phyloP scores from a whole-genome alignment of 2,113 vertebrate genomes.

The Menidia beryllina region DNA sequence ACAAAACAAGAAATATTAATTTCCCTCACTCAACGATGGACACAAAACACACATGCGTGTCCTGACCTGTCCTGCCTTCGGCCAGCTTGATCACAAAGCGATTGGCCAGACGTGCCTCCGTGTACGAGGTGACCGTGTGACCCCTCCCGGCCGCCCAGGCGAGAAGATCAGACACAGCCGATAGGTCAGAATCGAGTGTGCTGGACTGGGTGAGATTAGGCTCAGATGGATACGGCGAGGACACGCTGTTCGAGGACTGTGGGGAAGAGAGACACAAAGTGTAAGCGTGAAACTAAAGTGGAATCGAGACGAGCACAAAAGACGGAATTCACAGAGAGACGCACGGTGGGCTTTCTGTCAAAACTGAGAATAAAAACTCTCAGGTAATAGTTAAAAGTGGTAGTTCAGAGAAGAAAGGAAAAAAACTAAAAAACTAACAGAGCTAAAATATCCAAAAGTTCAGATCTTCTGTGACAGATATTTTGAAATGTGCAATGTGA shows the following conservation, averaged over 20 bases:
- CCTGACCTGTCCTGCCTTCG: constrained; percentile 69
- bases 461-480: no score
- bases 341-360: no score
- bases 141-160: constrained; percentile 73
- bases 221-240: constrained; percentile 72
- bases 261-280: constrained; percentile 13
- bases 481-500: background rate
- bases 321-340: no score
- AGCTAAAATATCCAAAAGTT: no score
- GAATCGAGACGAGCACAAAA: background rate
- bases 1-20: no score
- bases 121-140: constrained; percentile 80
- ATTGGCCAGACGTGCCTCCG: constrained; percentile 83
- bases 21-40: background rate
- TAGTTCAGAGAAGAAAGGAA: no score
- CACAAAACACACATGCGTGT: constrained; percentile 39
- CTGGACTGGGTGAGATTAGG: constrained; percentile 72
- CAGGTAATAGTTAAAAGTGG: no score
- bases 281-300: background rate
- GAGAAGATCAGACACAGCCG: constrained; percentile 66
- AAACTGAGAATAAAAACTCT: no score
- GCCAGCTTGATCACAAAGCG: constrained; percentile 79
- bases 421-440: no score
- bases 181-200: constrained; percentile 63
- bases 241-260: constrained; percentile 82